Percentiles rank a stretch among this genome's conserved stretches.
phyloP scores from a whole-genome alignment of 2,888 invertebrate genomes.

The Drosophila paranaensis region DNA sequence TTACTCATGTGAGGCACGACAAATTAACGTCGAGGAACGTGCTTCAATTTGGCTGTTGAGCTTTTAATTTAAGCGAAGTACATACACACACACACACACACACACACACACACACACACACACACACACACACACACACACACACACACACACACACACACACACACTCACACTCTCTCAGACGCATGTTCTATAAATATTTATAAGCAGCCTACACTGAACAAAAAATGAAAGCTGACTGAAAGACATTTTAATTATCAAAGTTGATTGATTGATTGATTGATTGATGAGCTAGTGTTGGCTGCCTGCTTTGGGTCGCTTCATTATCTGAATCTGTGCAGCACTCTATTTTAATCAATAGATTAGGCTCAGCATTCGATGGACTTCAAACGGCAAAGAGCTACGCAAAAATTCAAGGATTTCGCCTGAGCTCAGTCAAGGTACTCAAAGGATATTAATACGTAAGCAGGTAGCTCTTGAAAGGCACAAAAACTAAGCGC shows the following conservation, averaged over 20 bases:
- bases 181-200: constrained; percentile 16
- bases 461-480: not conserved
- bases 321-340: constrained; percentile 6
- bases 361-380: not conserved
- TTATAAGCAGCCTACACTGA: constrained; percentile 31
- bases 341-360: constrained; percentile 8
- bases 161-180: not conserved
- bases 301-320: not conserved
- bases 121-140: constrained; percentile 19
- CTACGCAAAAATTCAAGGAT: not conserved
- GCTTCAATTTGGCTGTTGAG: constrained; percentile 65
- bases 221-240: not conserved
- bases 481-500: not conserved
- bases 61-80: constrained; percentile 53
- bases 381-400: not conserved
- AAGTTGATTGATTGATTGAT: constrained; percentile 10
- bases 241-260: constrained; percentile 9
- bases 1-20: constrained; percentile 60
- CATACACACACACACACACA: constrained; percentile 15
- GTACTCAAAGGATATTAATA: not conserved
- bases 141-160: constrained; percentile 12
- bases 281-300: not conserved
- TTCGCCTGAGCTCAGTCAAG: not conserved
- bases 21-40: constrained; percentile 66
- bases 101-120: constrained; percentile 13